Base-by-base conservation (phyloP, 2,888 invertebrate genomes). In the Elgonia sp. region DNA sequence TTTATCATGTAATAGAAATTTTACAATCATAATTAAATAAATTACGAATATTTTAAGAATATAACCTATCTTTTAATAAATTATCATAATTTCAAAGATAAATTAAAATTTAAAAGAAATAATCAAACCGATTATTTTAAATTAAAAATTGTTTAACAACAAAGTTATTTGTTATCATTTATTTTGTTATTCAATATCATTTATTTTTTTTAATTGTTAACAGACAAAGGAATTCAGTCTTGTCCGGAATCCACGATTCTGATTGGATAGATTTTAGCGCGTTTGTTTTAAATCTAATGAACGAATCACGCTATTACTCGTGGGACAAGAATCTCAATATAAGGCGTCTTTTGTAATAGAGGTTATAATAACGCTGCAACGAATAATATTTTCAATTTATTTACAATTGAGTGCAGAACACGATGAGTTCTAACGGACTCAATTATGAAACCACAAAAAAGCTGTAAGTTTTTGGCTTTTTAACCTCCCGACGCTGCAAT, bases 381-480 rank as follows among this genome's bases (percentile, higher is more conserved):
- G 10, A 77, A 55, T 21, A 84, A n/a, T n/a, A 70, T 53, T 12
- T 62, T 39, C 21, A 39, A 40, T 50, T 62, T 37, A 65, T 40
- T 65, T 72, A 9, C 1, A 14, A 65, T 12, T 1, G 12, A 29
- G 14, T 21, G 9, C 20, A 8, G 12, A 18, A 18, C 37, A 70
- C 29, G 3, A 86, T 86, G 86, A 86, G 72, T 40, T 86, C 86
- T 39, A 86, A 77, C 53, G 81, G 86, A 63, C 16, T 86, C 14
- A 86, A 86, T 76, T 81, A 70, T 37, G 65, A 81, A 21, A 67
- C 73, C 3, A 69, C 50, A 39, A 86, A 86, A 76, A 83, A 86
- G 63, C 16, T 86, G 86, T 86, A 70, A 86, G 86, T 86, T 18
- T n/a, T n/a, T n/a, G n/a, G n/a, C n/a, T n/a, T n/a, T n/a, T n/a